These are phyloP conservation scores for Gallirallus australis DNA, from an alignment of 2,797 vertebrate genomes.

Conservation along the genomic window DNA sequence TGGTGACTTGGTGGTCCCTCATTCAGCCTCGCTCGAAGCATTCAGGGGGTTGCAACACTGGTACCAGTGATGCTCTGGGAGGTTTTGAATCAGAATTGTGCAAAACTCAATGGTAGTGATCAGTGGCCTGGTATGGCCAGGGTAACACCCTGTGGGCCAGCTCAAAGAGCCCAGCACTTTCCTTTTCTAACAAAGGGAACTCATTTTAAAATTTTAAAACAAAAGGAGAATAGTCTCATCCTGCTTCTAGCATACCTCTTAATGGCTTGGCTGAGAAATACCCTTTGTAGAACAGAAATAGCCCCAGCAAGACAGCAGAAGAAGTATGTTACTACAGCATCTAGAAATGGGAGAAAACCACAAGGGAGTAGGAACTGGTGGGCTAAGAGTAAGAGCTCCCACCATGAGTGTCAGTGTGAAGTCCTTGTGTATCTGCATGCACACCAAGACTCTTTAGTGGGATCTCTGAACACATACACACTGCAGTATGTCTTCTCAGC, in stretches of 20 bases:
- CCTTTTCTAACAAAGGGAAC: background rate
- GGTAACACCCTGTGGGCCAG: background rate
- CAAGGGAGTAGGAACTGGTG: background rate
- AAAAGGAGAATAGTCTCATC: background rate
- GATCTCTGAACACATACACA: background rate
- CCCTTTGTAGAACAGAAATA: background rate
- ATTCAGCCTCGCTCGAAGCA: background rate
- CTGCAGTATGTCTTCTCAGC: background rate
- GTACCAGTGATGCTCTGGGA: background rate
- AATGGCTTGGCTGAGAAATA: background rate
- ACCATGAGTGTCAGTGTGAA: background rate
- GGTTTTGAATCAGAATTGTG: background rate
- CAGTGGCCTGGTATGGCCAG: background rate
- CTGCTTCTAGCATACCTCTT: background rate
- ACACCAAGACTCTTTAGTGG: background rate
- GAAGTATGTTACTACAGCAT: background rate
- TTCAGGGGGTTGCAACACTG: background rate
- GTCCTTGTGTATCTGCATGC: background rate
- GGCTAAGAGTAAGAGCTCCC: background rate
- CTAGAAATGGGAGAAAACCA: background rate
- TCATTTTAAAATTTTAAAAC: background rate
- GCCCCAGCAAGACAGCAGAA: background rate
- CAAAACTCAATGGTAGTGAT: background rate
- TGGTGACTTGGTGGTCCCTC: background rate
- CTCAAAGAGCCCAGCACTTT: fast-evolving